phyloP scores from a whole-genome alignment of 2,888 invertebrate genomes.

The Dinocampus coccinellae region DNA sequence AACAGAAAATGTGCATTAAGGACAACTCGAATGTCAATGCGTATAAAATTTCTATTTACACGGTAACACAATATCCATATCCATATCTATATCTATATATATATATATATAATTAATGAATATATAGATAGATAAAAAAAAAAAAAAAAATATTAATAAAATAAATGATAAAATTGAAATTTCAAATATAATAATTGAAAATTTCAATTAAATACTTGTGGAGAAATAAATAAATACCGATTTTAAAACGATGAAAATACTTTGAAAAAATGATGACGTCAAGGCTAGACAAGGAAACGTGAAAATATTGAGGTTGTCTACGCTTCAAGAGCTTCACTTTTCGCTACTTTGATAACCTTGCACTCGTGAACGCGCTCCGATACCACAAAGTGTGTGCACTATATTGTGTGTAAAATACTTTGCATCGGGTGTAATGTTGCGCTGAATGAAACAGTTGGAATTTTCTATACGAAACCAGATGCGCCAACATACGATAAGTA shows the following conservation, averaged over 20 bases:
- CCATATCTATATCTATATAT: no score
- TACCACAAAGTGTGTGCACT: background rate
- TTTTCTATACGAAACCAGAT: background rate
- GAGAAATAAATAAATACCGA: no score
- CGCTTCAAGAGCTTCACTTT: background rate
- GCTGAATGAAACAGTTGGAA: no score
- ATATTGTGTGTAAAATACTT: background rate
- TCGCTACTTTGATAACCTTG: background rate
- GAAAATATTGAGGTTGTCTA: background rate
- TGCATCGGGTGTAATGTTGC: background rate
- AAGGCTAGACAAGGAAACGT: background rate
- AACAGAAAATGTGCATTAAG: background rate
- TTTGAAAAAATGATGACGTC: background rate
- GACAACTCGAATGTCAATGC: background rate
- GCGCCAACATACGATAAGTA: background rate
- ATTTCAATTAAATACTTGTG: no score
- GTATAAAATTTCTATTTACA: background rate
- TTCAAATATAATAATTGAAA: no score
- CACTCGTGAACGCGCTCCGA: slow-evolving; percentile 4
- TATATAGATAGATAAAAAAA: background rate
- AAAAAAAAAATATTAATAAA: background rate
- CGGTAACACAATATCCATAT: no score
- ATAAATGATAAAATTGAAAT: background rate
- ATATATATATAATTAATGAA: background rate
- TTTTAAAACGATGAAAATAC: no score